A percentile compares a stretch with the other conserved stretches of the same genome.
Evolutionary conservation across 2,113 vertebrate species (phyloP).

Genomic region (Marmota monax): DNA sequence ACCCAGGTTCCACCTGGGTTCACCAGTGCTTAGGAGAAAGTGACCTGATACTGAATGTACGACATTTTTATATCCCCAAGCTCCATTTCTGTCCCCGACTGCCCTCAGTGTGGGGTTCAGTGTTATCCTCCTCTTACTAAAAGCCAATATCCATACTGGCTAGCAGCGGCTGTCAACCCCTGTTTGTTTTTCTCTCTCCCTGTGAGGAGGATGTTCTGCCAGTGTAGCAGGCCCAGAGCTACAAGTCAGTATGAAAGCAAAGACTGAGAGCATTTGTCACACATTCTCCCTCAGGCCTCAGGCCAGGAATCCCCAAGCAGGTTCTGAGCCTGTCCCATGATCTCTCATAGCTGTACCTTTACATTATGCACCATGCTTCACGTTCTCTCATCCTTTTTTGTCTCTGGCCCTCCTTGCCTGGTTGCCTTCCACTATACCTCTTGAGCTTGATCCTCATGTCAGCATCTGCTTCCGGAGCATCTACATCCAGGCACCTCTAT

Average conservation of each 20-base stretch:
- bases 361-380: too few species aligned
- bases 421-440: not conserved
- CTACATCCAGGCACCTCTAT: rapidly evolving
- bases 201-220: not conserved
- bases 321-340: not conserved
- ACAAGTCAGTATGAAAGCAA: not conserved
- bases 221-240: not conserved
- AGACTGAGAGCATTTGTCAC: not conserved
- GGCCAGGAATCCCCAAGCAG: too few species aligned
- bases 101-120: not conserved
- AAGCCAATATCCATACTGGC: too few species aligned
- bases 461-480: rapidly evolving
- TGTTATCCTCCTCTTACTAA: not conserved
- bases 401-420: not conserved
- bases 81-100: too few species aligned
- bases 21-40: not conserved
- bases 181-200: not conserved
- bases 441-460: too few species aligned
- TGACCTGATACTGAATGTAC: not conserved
- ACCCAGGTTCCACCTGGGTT: not conserved
- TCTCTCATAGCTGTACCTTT: too few species aligned
- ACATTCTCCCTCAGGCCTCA: too few species aligned
- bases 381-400: too few species aligned
- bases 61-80: too few species aligned
- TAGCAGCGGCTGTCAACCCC: too few species aligned